Percentiles rank a stretch among this genome's conserved stretches.
Evolutionary conservation across 2,888 invertebrate genomes (phyloP).

Genomic region (Actias luna): DNA sequence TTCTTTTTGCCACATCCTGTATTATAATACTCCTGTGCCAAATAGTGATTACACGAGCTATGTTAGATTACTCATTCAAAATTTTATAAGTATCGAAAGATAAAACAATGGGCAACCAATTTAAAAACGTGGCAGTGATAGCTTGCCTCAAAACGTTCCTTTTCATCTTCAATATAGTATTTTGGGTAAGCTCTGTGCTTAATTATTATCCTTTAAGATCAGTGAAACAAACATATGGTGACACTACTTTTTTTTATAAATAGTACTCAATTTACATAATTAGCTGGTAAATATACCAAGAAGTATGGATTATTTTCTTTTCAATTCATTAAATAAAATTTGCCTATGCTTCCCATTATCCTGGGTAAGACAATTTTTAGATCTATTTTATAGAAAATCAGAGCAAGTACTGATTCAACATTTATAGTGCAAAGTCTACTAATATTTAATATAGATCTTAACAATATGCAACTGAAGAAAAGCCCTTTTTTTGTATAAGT

Average conservation of each 20-base stretch:
- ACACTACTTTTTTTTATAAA: not conserved
- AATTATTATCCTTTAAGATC: not conserved
- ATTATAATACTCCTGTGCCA: conserved; percentile 15
- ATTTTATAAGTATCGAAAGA: conserved; percentile 7
- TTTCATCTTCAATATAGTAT: conserved; percentile 90
- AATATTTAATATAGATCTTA: not conserved
- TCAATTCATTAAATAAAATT: not conserved
- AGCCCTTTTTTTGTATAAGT: not conserved
- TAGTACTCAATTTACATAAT: not conserved
- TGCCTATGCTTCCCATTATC: not conserved
- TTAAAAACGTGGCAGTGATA: conserved; percentile 87
- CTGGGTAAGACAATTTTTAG: not conserved
- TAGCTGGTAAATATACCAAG: too few species aligned
- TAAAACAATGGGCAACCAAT: conserved; percentile 84
- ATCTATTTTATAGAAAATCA: not conserved
- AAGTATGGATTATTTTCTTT: not conserved
- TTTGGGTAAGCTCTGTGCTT: conserved; percentile 84
- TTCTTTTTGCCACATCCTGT: conserved; percentile 19
- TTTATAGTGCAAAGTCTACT: not conserved
- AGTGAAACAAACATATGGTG: not conserved
- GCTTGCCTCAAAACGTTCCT: conserved; percentile 89
- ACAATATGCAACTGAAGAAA: not conserved
- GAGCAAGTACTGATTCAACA: not conserved
- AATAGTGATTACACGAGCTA: conserved; percentile 6
- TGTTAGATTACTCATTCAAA: not conserved